These are phyloP conservation scores for Desmophyllum pertusum DNA, from an alignment of 92 coral and sea anemone species.

Conservation along the genomic window DNA sequence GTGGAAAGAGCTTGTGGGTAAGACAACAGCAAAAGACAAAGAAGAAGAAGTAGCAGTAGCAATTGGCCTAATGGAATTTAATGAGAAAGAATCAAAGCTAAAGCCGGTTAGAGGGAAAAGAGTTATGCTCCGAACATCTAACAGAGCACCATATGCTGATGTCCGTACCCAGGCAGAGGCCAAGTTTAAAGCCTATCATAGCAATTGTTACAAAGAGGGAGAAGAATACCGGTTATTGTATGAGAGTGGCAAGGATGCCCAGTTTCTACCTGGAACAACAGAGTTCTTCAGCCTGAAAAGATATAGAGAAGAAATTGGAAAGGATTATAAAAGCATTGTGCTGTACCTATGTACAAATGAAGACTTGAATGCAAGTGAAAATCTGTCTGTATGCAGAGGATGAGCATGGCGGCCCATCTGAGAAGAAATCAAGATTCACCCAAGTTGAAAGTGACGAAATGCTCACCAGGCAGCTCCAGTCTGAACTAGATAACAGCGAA, in stretches of 20 bases:
- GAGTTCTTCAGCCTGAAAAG: conserved; percentile 68
- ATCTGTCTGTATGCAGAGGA: conserved; percentile 4
- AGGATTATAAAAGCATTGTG: conserved; percentile 67
- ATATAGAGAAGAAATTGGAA: conserved; percentile 64
- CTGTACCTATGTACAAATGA: conserved; percentile 55
- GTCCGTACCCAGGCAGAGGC: conserved; percentile 38
- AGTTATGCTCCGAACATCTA: conserved; percentile 54
- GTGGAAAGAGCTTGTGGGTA: conserved; percentile 16
- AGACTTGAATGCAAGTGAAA: conserved; percentile 25
- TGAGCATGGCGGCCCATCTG: background rate
- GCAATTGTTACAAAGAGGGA: conserved; percentile 51
- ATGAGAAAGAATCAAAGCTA: conserved; percentile 34
- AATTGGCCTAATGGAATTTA: conserved; percentile 65
- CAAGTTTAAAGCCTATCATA: conserved; percentile 66
- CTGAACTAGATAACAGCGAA: conserved; percentile 10
- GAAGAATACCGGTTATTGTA: conserved; percentile 49
- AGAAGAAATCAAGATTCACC: background rate
- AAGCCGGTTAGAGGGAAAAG: conserved; percentile 67
- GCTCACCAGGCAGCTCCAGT: conserved; percentile 36
- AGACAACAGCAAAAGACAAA: conserved; percentile 37
- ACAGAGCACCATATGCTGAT: conserved; percentile 57
- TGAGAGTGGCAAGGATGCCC: conserved; percentile 66
- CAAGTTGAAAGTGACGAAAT: conserved; percentile 48
- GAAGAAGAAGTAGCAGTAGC: conserved; percentile 55
- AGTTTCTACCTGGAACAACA: conserved; percentile 63